Base-by-base conservation (phyloP, 2,797 vertebrate species). In the Hozukius guyotensis region DNA sequence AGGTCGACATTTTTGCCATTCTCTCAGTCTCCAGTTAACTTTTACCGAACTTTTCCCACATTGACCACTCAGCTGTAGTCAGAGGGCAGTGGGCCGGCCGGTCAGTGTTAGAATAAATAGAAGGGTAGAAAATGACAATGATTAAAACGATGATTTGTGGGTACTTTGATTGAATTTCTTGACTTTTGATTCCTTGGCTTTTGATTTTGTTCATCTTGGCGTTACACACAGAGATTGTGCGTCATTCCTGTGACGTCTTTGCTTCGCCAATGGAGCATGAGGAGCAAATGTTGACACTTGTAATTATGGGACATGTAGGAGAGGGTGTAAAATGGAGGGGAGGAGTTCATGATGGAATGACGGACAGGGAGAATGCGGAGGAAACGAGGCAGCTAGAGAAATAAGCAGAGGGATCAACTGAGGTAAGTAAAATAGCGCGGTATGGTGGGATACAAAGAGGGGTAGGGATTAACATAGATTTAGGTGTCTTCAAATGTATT, bases 381-480 rank as follows among this genome's bases (percentile, higher is more conserved):
- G 69, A 65, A 55, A 75, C 36, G 22, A 25, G 36, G n/a, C 4
- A 56, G 32, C 65, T 8, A 16, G 20, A 16, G 31, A 64, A 68
- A 64, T n/a, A 64, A 25, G 22, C 29, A 22, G 18, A 70, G 8
- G 55, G 38, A 75, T 77, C n/a, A 59, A 9, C 55, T 36, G 22
- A 69, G 62, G 20, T 31, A 16, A 20, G 22, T 14, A 52, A 68
- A 80, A 75, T 75, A 4, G 57, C 3, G 2, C 14, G 14, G 22
- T 62, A 14, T 31, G 25, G 18, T 62, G 27, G 12, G 27, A 67
- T 29, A n/a, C 38, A 72, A 66, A 74, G 18, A 85, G 16, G 5
- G 25, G 25, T 46, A 46, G 53, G 71, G 67, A 83, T 81, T 70
- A 78, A 82, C 6, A 69, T 22, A 87, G 72, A 83, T 85, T 49